Percentiles rank a stretch among this genome's conserved stretches.
Evolutionary conservation across 1,140 invertebrate species (phyloP).

Genomic region (Camponotus pennsylvanicus): DNA sequence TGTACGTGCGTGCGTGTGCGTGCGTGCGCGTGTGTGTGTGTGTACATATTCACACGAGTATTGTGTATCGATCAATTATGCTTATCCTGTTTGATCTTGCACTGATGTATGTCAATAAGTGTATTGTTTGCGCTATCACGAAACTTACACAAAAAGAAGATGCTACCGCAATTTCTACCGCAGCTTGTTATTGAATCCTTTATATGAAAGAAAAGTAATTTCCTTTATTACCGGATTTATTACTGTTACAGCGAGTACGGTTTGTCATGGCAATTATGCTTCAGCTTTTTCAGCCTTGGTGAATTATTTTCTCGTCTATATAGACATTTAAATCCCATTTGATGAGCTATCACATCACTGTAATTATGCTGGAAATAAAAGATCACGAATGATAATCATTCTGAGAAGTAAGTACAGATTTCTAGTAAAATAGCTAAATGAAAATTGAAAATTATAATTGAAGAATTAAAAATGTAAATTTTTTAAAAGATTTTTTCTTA

Average conservation of each 20-base stretch:
- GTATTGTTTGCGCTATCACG: neutral
- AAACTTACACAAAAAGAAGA: constrained; percentile 49
- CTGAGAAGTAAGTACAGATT: constrained; percentile 8
- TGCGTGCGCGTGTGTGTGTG: no score
- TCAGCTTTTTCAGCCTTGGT: neutral
- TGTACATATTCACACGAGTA: no score
- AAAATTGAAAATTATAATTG: constrained; percentile 4
- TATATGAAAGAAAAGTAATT: constrained; percentile 70
- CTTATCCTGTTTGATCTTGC: neutral
- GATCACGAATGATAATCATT: neutral
- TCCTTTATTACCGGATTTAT: constrained; percentile 66
- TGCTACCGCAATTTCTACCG: constrained; percentile 21
- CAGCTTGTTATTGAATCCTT: constrained; percentile 45
- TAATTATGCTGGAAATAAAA: constrained; percentile 40
- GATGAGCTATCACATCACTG: constrained; percentile 2
- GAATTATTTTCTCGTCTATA: constrained; percentile 39
- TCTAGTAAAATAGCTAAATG: neutral
- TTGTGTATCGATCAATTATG: neutral
- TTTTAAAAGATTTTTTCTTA: neutral
- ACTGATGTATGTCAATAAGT: no score
- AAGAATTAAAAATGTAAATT: neutral
- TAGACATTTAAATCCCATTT: constrained; percentile 14
- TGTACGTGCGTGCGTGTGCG: no score
- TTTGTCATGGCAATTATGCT: constrained; percentile 46
- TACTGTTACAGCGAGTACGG: constrained; percentile 51